Conservation (phyloP, 2,797 vertebrate species). For the Eulemur rubriventer region DNA sequence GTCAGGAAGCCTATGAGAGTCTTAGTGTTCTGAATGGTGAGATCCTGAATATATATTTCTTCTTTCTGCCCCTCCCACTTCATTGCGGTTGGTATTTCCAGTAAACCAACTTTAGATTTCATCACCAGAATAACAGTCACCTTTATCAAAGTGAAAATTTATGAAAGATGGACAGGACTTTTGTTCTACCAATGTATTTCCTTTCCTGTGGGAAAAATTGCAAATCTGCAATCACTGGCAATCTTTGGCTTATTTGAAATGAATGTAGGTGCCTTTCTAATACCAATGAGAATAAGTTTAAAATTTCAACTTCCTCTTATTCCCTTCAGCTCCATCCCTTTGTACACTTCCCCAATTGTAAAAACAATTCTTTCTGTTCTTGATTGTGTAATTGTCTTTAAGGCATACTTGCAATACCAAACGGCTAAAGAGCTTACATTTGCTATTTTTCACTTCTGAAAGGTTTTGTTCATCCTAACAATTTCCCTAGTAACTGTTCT, state of each 20-base stretch:
- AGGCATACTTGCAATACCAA: background rate
- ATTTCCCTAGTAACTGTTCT: background rate
- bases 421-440: background rate
- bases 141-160: background rate
- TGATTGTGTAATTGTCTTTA: background rate
- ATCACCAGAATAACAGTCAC: background rate
- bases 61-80: background rate
- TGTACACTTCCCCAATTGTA: rapidly evolving
- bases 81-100: background rate
- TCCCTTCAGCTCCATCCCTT: background rate
- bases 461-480: background rate
- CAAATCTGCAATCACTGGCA: background rate
- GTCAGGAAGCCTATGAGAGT: background rate
- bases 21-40: background rate
- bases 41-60: background rate
- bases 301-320: background rate
- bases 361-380: background rate
- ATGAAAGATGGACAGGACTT: background rate
- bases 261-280: background rate
- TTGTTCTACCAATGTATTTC: rapidly evolving
- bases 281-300: background rate
- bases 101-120: constrained; percentile 9
- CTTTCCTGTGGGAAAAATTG: background rate
- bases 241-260: background rate
- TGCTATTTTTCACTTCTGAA: background rate